Evolutionary conservation across 2,113 vertebrate species (phyloP).

Genomic region (Plestiodon gilberti): DNA sequence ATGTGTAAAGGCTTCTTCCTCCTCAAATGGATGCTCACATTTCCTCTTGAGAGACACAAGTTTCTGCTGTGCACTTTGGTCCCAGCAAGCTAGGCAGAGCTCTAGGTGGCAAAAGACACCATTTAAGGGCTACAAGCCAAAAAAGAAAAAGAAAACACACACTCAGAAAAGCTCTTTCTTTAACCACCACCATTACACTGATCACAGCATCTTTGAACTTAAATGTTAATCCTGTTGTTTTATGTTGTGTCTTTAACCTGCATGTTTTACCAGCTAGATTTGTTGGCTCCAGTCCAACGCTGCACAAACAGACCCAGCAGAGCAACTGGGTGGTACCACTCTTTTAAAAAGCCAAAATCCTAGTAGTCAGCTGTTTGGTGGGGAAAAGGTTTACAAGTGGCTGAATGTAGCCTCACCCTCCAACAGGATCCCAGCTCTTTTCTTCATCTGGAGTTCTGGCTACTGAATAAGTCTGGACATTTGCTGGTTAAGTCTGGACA

Average conservation of each 20-base stretch:
- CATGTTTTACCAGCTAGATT: not conserved
- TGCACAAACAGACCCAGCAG: not conserved
- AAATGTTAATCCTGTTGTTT: not conserved
- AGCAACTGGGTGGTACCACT: not conserved
- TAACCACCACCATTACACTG: too few species aligned
- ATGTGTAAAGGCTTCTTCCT: not conserved
- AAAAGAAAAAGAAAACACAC: too few species aligned
- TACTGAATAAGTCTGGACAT: not conserved
- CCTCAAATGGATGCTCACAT: not conserved
- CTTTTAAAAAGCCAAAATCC: not conserved
- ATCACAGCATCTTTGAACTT: not conserved
- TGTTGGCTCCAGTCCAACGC: not conserved
- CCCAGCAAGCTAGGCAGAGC: not conserved
- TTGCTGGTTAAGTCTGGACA: too few species aligned
- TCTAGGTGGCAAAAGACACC: not conserved
- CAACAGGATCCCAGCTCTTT: not conserved
- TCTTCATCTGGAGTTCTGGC: not conserved
- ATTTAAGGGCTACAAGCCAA: not conserved
- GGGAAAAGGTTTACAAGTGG: too few species aligned
- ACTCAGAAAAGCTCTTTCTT: not conserved
- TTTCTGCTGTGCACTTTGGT: not conserved
- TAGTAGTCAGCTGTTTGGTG: not conserved
- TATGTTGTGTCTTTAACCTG: not conserved
- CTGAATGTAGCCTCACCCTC: not conserved
- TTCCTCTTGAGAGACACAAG: not conserved